Percentiles rank a stretch among this genome's conserved stretches.
Evolutionary conservation across 2,113 vertebrate genomes (phyloP).

Genomic region (Trichechus manatus): DNA sequence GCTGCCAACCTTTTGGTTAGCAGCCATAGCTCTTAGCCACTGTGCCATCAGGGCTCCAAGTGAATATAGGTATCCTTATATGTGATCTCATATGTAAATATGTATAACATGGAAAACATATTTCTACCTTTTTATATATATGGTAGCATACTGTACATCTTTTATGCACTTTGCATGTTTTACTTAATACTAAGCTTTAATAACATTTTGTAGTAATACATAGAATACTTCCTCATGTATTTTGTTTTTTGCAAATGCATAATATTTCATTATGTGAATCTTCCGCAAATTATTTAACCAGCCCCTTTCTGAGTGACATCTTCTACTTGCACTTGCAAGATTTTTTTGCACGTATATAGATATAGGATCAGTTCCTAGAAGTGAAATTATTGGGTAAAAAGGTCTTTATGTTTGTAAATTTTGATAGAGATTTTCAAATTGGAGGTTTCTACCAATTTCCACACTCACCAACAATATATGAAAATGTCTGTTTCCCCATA

Average conservation of each 20-base stretch:
- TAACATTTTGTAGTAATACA: not conserved
- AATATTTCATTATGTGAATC: slow-evolving; percentile 6
- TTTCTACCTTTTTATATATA: not conserved
- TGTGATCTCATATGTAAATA: not conserved
- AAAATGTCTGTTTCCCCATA: slow-evolving; percentile 32
- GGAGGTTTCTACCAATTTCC: not conserved
- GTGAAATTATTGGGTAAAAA: slow-evolving; percentile 54
- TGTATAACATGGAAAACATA: not conserved
- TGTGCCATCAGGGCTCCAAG: too few species aligned
- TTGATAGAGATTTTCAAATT: slow-evolving; percentile 40
- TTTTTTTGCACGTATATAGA: not conserved
- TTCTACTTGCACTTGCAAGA: not conserved
- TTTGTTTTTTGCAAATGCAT: not conserved
- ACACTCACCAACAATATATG: not conserved
- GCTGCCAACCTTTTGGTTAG: too few species aligned
- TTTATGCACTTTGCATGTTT: slow-evolving; percentile 29
- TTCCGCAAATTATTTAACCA: slow-evolving; percentile 18
- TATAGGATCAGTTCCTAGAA: slow-evolving; percentile 5
- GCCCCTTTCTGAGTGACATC: not conserved
- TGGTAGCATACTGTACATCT: not conserved
- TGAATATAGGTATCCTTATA: not conserved
- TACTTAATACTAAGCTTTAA: slow-evolving; percentile 1
- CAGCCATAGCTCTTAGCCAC: too few species aligned
- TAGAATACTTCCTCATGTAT: not conserved
- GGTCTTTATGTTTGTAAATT: not conserved